Percentiles rank a stretch among this genome's conserved stretches.
Evolutionary conservation across 2,888 invertebrate genomes (phyloP).

Genomic region (Heterodera filipjevi): DNA sequence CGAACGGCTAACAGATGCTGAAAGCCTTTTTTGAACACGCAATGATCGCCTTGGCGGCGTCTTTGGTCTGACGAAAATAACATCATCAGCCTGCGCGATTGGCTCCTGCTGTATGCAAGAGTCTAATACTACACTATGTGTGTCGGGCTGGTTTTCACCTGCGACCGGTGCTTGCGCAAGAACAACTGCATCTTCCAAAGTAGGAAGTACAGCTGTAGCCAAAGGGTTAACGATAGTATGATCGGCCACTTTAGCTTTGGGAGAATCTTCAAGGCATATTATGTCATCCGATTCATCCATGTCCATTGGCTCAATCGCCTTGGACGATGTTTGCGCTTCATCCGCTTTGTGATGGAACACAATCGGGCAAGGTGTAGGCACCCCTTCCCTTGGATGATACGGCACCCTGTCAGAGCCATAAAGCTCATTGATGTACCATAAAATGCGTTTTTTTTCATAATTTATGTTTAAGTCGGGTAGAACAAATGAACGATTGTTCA

Average conservation of each 20-base stretch:
- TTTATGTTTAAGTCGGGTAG: not conserved
- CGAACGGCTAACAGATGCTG: not conserved
- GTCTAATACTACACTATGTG: not conserved
- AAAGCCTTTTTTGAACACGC: not conserved
- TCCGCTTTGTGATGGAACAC: not conserved
- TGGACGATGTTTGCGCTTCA: not conserved
- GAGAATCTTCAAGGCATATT: not conserved
- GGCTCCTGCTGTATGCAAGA: not conserved
- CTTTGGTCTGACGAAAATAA: not conserved
- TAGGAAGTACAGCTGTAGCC: no score
- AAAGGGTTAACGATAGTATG: no score
- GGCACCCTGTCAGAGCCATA: not conserved
- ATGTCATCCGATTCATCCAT: not conserved
- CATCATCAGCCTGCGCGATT: not conserved
- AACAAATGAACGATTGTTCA: not conserved
- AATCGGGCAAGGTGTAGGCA: not conserved
- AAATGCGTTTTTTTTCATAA: not conserved
- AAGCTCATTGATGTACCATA: slow-evolving; percentile 4
- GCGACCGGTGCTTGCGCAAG: not conserved
- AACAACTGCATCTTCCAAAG: not conserved
- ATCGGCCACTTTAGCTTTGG: not conserved
- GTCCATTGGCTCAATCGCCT: not conserved
- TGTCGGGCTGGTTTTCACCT: not conserved
- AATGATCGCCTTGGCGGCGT: not conserved
- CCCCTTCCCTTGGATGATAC: not conserved